Evolutionary conservation across 2,888 invertebrate species (phyloP).

Genomic region (Steinernema hermaphroditum): DNA sequence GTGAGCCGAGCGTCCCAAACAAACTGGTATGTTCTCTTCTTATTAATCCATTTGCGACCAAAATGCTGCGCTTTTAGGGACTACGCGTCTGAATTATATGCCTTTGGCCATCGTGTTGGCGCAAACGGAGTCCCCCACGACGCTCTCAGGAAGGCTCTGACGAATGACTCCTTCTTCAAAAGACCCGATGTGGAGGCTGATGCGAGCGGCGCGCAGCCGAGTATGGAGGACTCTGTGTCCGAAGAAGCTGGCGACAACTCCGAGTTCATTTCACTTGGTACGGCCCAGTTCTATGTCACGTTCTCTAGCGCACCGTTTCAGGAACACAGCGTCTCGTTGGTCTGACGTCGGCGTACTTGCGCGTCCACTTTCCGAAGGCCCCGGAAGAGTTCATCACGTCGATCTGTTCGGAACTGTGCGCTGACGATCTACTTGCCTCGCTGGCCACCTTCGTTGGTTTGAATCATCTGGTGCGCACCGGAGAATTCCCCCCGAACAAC

Average conservation of each 20-base stretch:
- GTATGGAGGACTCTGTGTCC: slow-evolving; percentile 70
- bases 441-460: slow-evolving; percentile 74
- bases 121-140: slow-evolving; percentile 47
- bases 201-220: slow-evolving; percentile 43
- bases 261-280: background rate
- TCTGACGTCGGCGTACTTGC: slow-evolving; percentile 76
- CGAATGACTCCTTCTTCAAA: slow-evolving; percentile 50
- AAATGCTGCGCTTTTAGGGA: slow-evolving; percentile 62
- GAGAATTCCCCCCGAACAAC: slow-evolving; percentile 63
- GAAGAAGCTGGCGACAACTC: slow-evolving; percentile 72
- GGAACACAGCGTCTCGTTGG: slow-evolving; percentile 36
- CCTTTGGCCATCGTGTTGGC: slow-evolving; percentile 60
- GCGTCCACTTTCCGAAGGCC: slow-evolving; percentile 75
- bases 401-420: slow-evolving; percentile 74
- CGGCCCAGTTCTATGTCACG: background rate
- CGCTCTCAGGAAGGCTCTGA: slow-evolving; percentile 50
- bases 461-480: slow-evolving; percentile 57
- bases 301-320: slow-evolving; percentile 34
- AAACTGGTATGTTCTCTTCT: slow-evolving; percentile 57
- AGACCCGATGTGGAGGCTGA: slow-evolving; percentile 52
- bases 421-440: slow-evolving; percentile 75
- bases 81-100: slow-evolving; percentile 60
- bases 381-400: slow-evolving; percentile 77
- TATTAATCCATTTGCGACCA: no score
- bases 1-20: slow-evolving; percentile 56